Evolutionary conservation across 2,113 vertebrate species (phyloP), one percentile per base, ranked within the genome.

Genomic region (Mohoua ochrocephala): DNA sequence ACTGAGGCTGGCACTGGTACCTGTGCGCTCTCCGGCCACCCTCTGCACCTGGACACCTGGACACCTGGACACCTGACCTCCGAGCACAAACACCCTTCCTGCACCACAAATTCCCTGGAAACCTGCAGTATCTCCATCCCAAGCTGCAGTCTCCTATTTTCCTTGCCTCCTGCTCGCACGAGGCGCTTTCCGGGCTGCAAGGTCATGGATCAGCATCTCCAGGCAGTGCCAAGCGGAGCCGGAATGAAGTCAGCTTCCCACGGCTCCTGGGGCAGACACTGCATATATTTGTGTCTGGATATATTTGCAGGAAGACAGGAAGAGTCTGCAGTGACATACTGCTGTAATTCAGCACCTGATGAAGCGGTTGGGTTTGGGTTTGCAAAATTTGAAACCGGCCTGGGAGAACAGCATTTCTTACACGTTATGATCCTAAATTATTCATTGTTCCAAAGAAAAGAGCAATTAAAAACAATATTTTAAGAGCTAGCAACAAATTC

Each of bases 401-500:
- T 33, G 57, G 47, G 68, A 75, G 52, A 95, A 84, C 0, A 31
- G 54, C 0, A 0, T 57, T 89, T 73, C 52, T 68, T 54, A 42
- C 2, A 7, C 53, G 69, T 57, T 71, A 61, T 28, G 21, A 60
- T 28, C n/a, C 52, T 89, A 60, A 93, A 95, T 87, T 87, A 94
- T 81, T 89, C 61, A 89, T 71, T 68, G 54, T 57, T 84, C n/a
- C n/a, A 71, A 88, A 89, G 47, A 70, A 95, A 75, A 87, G 28
- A 70, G 49, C 41, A 35, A 41, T 60, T 65, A 79, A 50, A 85
- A 74, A 30, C 31, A 68, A 5, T n/a, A 20, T 59, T 21, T 57
- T 61, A 75, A 49, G 30, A 56, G 13, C 27, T 44, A 47, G 30
- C 52, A 64, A 74, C 13, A 54, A 91, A 80, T 45, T 57, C 27